A percentile compares a stretch with the other conserved stretches of the same genome.
phyloP scores from a whole-genome alignment of 64 coral and sea anemone genomes.

The Dendronephthya gigantea region DNA sequence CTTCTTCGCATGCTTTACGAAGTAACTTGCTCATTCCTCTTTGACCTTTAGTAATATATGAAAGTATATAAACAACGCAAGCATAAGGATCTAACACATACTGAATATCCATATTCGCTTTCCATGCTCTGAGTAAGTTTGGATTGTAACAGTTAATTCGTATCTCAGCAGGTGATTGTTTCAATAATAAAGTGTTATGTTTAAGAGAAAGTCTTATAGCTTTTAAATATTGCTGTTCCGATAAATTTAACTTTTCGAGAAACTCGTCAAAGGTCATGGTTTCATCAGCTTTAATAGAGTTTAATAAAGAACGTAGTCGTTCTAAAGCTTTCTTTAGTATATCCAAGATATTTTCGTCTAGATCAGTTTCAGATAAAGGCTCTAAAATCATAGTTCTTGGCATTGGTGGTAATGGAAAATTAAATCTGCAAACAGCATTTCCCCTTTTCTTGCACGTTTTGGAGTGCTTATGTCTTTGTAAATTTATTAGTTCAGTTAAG shows the following conservation, averaged over 20 bases:
- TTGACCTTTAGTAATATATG: not conserved
- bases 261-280: not conserved
- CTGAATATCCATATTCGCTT: not conserved
- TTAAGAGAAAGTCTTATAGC: not conserved
- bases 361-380: not conserved
- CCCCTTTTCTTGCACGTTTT: not conserved
- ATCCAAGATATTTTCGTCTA: not conserved
- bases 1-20: too few species aligned
- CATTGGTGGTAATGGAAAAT: not conserved
- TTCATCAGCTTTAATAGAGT: not conserved
- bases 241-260: not conserved
- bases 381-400: not conserved
- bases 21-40: not conserved
- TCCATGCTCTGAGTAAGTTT: not conserved
- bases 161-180: not conserved
- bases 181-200: not conserved
- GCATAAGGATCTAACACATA: not conserved
- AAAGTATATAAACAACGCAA: not conserved
- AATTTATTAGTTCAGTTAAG: not conserved
- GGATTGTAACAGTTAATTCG: not conserved
- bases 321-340: not conserved
- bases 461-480: not conserved
- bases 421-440: not conserved
- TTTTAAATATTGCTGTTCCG: not conserved
- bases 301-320: not conserved